phyloP scores from a whole-genome alignment of 2,113 vertebrate genomes.

The Galeopterus variegatus region DNA sequence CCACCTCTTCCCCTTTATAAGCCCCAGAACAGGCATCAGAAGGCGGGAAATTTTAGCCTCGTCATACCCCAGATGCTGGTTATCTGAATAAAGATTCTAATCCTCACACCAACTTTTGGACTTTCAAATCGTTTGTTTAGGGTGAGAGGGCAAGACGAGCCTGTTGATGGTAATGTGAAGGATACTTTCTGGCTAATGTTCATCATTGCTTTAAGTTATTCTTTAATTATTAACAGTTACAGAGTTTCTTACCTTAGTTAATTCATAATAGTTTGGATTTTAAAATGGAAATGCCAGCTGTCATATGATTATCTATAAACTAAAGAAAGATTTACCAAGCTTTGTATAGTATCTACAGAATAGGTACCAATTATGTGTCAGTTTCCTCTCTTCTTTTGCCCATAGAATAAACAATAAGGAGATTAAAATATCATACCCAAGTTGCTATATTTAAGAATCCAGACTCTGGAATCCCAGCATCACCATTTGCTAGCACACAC shows the following conservation, averaged over 20 bases:
- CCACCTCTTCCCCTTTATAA: no score
- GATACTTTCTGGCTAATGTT: neutral
- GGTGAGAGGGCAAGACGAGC: no score
- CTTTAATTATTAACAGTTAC: neutral
- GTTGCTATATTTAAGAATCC: neutral
- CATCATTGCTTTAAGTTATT: neutral
- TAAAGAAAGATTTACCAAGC: neutral
- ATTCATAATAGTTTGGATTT: conserved; percentile 13
- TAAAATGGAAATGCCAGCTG: neutral
- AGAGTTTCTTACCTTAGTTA: neutral
- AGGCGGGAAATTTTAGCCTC: no score
- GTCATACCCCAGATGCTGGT: no score
- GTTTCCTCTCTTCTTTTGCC: neutral
- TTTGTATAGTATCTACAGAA: neutral
- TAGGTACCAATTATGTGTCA: neutral
- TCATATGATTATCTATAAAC: neutral
- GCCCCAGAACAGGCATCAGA: no score
- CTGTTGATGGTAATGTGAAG: neutral
- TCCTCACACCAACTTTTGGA: no score
- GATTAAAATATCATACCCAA: neutral
- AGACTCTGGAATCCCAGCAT: neutral
- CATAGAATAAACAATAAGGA: neutral
- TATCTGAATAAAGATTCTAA: no score
- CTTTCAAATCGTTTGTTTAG: no score
- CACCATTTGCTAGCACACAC: neutral